Base-by-base conservation (phyloP, 2,113 vertebrate species). In the Malurus elegans region DNA sequence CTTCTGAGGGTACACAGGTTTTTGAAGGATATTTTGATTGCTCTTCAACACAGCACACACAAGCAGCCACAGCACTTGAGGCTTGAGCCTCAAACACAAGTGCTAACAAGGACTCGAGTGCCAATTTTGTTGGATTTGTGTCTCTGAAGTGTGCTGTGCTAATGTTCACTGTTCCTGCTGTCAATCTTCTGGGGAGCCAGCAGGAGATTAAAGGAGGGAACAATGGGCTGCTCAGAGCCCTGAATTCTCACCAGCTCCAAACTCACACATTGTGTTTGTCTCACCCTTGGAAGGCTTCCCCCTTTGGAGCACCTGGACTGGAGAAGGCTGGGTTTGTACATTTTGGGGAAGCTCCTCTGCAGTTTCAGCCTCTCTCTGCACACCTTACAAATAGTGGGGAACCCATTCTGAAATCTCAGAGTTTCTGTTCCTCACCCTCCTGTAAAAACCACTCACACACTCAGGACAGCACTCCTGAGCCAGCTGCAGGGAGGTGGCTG, bases 61-160 rank as follows among this genome's bases (percentile, higher is more conserved):
- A 87, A 80, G 23, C 66, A 94, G 91, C 26, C 82, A 54, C 60
- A 78, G 84, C 92, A 94, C 88, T 94, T 48, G 16, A 92, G 88
- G 64, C 64, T 48, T 34, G 45, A 96, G 92, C 75, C 79, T 92
- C 67, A 32, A 83, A 88, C 6, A 82, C 40, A 66, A 79, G 86
- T 2, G 48, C 69, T 95, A 92, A 93, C 88, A 83, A 93, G 96
- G 66, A 96, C 96, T 94, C 10, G 5, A 96, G 94, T 93, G 85
- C 75, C 90, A 88, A 54, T 91, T 90, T n/a, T 25, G 93, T 54
- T 76, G 94, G 85, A 95, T 95, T 97, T 93, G 84, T 92, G 96
- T 51, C 90, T 95, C 87, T 93, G 76, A 89, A 97, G 91, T 64
- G 76, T 79, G 28, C 86, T 53, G 80, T 47, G 91, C 86, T 95